These are phyloP conservation scores for Pionites leucogaster DNA, from an alignment of 2,113 vertebrate genomes.

Conservation along the genomic window DNA sequence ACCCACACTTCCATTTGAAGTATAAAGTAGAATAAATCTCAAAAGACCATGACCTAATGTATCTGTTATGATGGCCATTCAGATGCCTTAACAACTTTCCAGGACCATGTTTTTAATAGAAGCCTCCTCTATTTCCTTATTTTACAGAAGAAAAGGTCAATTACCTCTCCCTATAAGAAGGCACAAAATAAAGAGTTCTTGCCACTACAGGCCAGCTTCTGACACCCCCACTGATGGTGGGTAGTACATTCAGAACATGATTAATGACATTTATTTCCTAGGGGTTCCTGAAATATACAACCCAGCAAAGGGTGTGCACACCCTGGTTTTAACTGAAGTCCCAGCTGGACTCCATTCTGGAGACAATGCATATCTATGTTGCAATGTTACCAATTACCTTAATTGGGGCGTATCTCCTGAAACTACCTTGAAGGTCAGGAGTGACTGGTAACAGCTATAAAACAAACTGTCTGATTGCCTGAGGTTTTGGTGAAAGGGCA, in stretches of 20 bases:
- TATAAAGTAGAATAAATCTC: background rate
- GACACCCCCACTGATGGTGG: background rate
- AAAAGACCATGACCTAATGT: background rate
- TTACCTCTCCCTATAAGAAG: background rate
- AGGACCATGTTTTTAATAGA: background rate
- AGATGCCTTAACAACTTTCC: background rate
- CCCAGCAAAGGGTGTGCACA: background rate
- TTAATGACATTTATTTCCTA: background rate
- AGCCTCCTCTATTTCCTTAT: background rate
- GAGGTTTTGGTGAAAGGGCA: background rate
- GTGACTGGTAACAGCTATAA: background rate
- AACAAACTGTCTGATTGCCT: background rate
- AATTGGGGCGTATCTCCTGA: background rate
- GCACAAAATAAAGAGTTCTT: background rate
- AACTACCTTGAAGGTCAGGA: background rate
- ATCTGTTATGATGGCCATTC: background rate
- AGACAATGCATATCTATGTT: background rate
- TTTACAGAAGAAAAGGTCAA: background rate
- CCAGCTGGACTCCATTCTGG: background rate
- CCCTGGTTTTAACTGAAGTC: background rate
- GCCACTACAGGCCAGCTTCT: background rate
- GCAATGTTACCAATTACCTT: background rate
- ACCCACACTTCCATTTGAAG: background rate
- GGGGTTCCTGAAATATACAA: background rate
- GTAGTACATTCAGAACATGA: background rate